Evolutionary conservation across 2,888 invertebrate genomes (phyloP), one percentile per base, ranked within the genome.

Genomic region (Notodonta ziczac): DNA sequence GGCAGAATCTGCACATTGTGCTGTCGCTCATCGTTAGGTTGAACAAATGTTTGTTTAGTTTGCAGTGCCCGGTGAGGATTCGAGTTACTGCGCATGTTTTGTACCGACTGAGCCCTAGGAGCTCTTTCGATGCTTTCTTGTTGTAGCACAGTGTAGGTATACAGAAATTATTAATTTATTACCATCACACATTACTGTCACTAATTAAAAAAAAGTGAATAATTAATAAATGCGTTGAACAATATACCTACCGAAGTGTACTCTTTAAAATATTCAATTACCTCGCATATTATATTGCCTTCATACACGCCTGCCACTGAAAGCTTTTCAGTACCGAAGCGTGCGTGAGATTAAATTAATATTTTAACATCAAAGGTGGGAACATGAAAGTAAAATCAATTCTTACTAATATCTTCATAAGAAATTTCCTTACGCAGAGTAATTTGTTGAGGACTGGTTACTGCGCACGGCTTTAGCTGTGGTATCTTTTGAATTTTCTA

Each of bases 351-450:
- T 69, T 62, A 16, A 56, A 62, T 60, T 58, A 51, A 8, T 42
- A 60, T 68, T 62, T 57, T 58, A 61, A 67, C 59, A 55, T 50
- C 40, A 54, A 52, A 65, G 57, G 40, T 16, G 12, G 32, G 35
- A 53, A 58, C 53, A 57, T 60, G 51, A 64, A 67, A 64, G 57
- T 52, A 35, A 9, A 67, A 60, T 58, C 46, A 48, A 58, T 57
- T 58, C 46, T 61, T 56, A 60, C 16, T 66, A 55, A 59, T 40
- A 50, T 35, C 35, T 16, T 42, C 10, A 48, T 46, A 58, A 57
- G 58, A 60, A 58, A 67, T 64, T 59, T 59, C 54, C 51, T 61
- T 48, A 56, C 16, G 42, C 42, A 3, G 40, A 52, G 56, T 59
- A 64, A 68, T 63, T 61, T 46, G 35, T 56, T 63, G 8, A 32